phyloP scores from a whole-genome alignment of 2,113 vertebrate species.

The Lynx canadensis region DNA sequence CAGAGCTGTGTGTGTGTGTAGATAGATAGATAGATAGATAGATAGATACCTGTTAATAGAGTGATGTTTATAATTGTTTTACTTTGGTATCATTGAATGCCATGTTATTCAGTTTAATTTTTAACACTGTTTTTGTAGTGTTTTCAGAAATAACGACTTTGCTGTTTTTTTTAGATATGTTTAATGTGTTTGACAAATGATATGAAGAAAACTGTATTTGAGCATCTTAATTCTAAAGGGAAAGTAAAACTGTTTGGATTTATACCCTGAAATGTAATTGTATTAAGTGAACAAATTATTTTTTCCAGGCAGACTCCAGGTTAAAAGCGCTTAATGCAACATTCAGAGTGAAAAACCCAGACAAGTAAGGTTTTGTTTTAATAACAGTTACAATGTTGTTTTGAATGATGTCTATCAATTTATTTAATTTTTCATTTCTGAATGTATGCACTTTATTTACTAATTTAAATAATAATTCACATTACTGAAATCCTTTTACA shows the following conservation, averaged over 20 bases:
- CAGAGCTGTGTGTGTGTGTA: background rate
- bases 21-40: too few species aligned
- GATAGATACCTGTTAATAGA: background rate
- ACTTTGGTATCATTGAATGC: constrained; percentile 29
- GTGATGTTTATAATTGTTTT: constrained; percentile 41
- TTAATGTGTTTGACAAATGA: constrained; percentile 62
- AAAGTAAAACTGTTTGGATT: constrained; percentile 80
- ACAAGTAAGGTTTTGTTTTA: constrained; percentile 92
- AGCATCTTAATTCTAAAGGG: constrained; percentile 74
- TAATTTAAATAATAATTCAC: constrained; percentile 64
- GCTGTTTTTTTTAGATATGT: background rate
- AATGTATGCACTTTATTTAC: constrained; percentile 80
- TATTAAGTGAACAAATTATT: constrained; percentile 85
- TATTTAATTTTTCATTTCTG: constrained; percentile 81
- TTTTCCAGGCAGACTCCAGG: constrained; percentile 95
- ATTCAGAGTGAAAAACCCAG: constrained; percentile 97
- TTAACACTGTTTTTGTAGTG: constrained; percentile 23
- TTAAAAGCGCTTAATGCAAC: constrained; percentile 97
- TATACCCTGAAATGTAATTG: constrained; percentile 83
- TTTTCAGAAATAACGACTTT: constrained; percentile 51
- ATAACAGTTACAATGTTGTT: constrained; percentile 77
- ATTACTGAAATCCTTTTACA: constrained; percentile 58
- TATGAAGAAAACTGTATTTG: constrained; percentile 60
- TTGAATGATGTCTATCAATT: constrained; percentile 76
- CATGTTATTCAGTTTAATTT: constrained; percentile 27